phyloP scores from a whole-genome alignment of 2,797 vertebrate genomes.

The Iguana delicatissima region DNA sequence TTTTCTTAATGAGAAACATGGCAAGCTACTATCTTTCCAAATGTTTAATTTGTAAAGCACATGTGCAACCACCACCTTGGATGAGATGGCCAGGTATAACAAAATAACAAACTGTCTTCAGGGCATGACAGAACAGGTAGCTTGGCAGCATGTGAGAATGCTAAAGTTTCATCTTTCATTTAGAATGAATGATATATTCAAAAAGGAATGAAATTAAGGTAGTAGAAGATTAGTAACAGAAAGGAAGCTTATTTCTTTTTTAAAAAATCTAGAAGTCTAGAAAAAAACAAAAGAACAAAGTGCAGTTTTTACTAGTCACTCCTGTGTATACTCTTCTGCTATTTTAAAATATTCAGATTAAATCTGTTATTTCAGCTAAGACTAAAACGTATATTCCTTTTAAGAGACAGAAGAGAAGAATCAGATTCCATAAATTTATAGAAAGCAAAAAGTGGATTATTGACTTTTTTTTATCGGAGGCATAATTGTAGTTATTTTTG shows the following conservation, averaged over 20 bases:
- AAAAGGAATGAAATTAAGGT: neutral
- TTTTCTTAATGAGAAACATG: neutral
- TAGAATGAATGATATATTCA: neutral
- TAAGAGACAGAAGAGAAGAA: constrained; percentile 28
- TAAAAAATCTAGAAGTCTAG: neutral
- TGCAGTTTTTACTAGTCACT: constrained; percentile 2
- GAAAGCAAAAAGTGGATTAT: constrained; percentile 59
- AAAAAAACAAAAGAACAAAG: constrained; percentile 11
- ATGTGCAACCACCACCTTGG: neutral
- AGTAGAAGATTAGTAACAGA: neutral
- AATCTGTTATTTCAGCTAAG: constrained; percentile 41
- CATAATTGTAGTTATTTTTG: constrained; percentile 64
- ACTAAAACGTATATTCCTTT: constrained; percentile 31
- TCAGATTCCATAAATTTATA: constrained; percentile 52
- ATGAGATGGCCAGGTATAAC: neutral
- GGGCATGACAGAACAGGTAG: neutral
- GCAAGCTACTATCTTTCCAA: neutral
- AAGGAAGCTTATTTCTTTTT: constrained; percentile 12
- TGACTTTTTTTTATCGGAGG: constrained; percentile 30
- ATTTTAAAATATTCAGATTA: constrained; percentile 39
- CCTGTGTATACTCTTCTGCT: constrained; percentile 23
- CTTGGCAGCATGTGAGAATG: neutral
- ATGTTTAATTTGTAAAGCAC: neutral
- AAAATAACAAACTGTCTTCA: neutral
- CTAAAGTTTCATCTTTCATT: neutral